phyloP scores from a whole-genome alignment of 2,888 invertebrate species.

The Drosophila borealis region DNA sequence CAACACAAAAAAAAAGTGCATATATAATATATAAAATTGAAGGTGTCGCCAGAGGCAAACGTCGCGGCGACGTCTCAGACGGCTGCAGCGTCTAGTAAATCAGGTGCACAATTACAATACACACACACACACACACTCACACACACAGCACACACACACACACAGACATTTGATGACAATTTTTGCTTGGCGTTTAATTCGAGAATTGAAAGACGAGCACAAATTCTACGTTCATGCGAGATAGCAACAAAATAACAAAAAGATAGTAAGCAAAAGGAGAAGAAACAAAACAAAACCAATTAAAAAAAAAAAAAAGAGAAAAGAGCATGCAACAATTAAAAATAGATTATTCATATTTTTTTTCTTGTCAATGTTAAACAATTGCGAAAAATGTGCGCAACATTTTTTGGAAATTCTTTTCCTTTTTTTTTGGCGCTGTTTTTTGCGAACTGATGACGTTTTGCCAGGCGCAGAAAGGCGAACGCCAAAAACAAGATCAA shows the following conservation, averaged over 20 bases:
- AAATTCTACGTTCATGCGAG: conserved; percentile 9
- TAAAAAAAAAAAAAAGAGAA: neutral
- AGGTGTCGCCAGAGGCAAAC: neutral
- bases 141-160: neutral
- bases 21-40: neutral
- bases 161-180: neutral
- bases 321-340: neutral
- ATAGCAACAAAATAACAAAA: neutral
- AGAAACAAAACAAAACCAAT: neutral
- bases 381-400: conserved; percentile 4
- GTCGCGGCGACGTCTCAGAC: conserved; percentile 1
- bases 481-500: conserved; percentile 5
- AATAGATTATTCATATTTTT: neutral
- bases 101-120: conserved; percentile 23
- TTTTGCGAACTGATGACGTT: conserved; percentile 28
- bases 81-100: conserved; percentile 11
- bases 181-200: conserved; percentile 1
- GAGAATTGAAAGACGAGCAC: conserved; percentile 19
- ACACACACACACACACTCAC: neutral
- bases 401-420: neutral
- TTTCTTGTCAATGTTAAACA: conserved; percentile 5
- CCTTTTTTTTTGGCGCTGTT: conserved; percentile 5
- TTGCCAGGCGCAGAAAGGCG: neutral
- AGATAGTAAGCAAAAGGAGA: neutral
- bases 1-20: neutral